phyloP scores from a whole-genome alignment of 1,140 invertebrate species.

The Caenorhabditis elegans region DNA sequence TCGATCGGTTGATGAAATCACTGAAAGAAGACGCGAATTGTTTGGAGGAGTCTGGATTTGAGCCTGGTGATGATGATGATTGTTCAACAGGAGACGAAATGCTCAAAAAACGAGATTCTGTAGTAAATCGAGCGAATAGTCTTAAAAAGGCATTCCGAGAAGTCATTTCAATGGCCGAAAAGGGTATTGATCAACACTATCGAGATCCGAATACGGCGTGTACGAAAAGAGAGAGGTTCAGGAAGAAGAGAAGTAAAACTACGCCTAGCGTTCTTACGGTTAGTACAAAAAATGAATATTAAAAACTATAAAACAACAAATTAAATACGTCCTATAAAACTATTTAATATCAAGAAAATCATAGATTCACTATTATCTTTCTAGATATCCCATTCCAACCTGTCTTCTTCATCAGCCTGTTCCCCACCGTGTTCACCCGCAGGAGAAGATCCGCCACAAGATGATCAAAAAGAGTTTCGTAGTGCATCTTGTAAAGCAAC shows the following conservation, averaged over 20 bases:
- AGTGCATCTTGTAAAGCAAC: neutral
- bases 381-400: constrained; percentile 38
- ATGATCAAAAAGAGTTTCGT: neutral
- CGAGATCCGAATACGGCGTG: constrained; percentile 21
- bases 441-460: neutral
- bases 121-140: constrained; percentile 26
- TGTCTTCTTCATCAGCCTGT: constrained; percentile 38
- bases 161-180: constrained; percentile 69
- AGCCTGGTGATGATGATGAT: neutral
- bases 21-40: constrained; percentile 18
- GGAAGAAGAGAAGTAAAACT: constrained; percentile 49
- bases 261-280: constrained; percentile 31
- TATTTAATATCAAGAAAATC: neutral
- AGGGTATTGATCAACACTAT: constrained; percentile 70
- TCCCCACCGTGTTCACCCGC: constrained; percentile 2
- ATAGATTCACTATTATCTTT: neutral
- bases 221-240: constrained; percentile 43
- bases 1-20: constrained; percentile 35
- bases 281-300: neutral
- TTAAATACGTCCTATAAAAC: no score
- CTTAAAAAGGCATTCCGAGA: constrained; percentile 44
- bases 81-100: neutral
- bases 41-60: neutral
- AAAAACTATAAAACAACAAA: no score
- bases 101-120: neutral